Percentiles rank a stretch among this genome's conserved stretches.
Evolutionary conservation across 2,113 vertebrate species (phyloP).

Genomic region (Agapornis roseicollis): DNA sequence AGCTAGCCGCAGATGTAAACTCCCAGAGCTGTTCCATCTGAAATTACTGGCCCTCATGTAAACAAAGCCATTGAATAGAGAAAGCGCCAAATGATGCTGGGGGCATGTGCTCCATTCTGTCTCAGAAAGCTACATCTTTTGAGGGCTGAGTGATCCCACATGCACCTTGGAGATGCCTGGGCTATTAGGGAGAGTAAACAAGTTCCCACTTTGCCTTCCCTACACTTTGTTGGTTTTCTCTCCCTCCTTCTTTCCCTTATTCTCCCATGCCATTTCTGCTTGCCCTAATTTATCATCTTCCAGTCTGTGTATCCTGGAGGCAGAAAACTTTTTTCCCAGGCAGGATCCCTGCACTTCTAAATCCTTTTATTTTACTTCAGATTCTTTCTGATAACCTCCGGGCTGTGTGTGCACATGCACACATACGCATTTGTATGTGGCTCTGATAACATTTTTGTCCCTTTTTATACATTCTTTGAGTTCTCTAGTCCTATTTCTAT

Average conservation of each 20-base stretch:
- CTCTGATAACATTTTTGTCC: not conserved
- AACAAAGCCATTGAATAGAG: constrained; percentile 22
- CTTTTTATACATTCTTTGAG: not conserved
- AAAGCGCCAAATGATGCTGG: constrained; percentile 3
- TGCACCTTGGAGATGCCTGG: not conserved
- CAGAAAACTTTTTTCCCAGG: constrained; percentile 34
- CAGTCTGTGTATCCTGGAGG: not conserved
- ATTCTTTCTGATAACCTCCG: constrained; percentile 55
- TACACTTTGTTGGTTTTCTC: not conserved
- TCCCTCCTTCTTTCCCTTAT: not conserved
- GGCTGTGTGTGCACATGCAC: not conserved
- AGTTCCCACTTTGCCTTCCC: not conserved
- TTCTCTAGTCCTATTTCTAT: not conserved
- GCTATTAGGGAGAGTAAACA: not conserved
- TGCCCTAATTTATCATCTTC: constrained; percentile 24
- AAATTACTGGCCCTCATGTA: constrained; percentile 16
- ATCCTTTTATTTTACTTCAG: constrained; percentile 63
- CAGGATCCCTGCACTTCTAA: constrained; percentile 25
- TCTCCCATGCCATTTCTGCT: constrained; percentile 3
- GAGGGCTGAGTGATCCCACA: not conserved
- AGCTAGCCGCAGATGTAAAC: not conserved
- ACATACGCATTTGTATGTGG: not conserved
- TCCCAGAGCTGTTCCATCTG: not conserved
- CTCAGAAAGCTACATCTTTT: not conserved
- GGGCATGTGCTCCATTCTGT: not conserved